phyloP scores from a whole-genome alignment of 2,113 vertebrate genomes.

The Chlamydotis undulata region DNA sequence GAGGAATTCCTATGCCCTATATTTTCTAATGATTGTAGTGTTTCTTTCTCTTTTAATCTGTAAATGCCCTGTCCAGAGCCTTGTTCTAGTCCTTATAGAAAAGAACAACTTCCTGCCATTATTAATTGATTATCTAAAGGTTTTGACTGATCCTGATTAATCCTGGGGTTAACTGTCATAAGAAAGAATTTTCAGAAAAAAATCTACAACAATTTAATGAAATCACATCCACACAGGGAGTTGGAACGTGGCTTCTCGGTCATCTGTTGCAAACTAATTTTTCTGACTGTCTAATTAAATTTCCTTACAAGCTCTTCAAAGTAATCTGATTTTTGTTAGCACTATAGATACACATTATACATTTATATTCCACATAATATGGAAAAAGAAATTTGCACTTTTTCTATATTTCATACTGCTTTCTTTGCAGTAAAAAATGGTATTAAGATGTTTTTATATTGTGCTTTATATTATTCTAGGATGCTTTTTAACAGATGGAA shows the following conservation, averaged over 20 bases:
- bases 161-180: neutral
- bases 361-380: neutral
- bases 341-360: neutral
- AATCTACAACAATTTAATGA: neutral
- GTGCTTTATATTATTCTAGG: neutral
- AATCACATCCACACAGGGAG: fast-evolving
- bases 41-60: neutral
- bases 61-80: neutral
- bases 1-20: neutral
- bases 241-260: neutral
- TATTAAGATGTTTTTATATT: neutral
- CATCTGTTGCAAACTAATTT: neutral
- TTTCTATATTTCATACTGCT: neutral
- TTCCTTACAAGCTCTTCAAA: neutral
- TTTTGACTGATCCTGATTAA: neutral
- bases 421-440: neutral
- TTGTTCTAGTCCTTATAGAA: neutral
- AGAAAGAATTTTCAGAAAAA: neutral
- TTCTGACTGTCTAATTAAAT: neutral
- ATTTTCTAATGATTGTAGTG: neutral
- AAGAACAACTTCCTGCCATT: neutral
- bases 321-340: neutral
- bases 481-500: neutral
- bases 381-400: neutral
- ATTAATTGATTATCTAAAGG: neutral